These are phyloP conservation scores for Phenacoccus solenopsis DNA, from an alignment of 1,140 invertebrate genomes.

Conservation along the genomic window DNA sequence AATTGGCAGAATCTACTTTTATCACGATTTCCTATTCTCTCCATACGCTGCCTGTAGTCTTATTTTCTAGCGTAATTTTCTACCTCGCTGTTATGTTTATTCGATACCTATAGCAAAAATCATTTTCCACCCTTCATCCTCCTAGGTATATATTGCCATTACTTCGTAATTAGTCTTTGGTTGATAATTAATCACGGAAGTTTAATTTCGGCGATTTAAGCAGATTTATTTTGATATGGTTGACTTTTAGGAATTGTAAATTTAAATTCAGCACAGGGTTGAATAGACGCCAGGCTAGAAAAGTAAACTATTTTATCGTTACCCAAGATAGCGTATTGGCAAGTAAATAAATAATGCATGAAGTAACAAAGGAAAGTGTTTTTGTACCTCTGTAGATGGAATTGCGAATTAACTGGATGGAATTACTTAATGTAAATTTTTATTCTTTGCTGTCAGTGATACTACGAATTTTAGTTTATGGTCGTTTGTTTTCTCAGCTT, in stretches of 20 bases:
- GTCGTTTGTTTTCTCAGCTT: background rate
- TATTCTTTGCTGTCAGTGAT: slow-evolving; percentile 12
- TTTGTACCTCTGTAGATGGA: slow-evolving; percentile 14
- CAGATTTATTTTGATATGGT: slow-evolving; percentile 13
- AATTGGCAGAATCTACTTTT: slow-evolving; percentile 2
- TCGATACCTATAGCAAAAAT: background rate
- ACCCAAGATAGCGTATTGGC: background rate
- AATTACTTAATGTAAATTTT: slow-evolving; percentile 18
- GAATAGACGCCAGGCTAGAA: slow-evolving; percentile 9
- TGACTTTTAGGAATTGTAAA: slow-evolving; percentile 12
- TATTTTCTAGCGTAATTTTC: background rate
- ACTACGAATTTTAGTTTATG: slow-evolving; percentile 8
- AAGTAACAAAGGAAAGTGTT: slow-evolving; percentile 15
- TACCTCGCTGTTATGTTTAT: background rate
- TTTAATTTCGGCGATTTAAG: slow-evolving; percentile 4
- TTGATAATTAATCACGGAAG: background rate
- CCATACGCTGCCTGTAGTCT: background rate
- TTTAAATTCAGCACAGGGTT: slow-evolving; percentile 1
- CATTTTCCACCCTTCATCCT: background rate
- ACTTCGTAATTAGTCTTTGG: too few relatives aligned
- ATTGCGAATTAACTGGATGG: slow-evolving; percentile 11
- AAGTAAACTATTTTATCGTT: slow-evolving; percentile 16
- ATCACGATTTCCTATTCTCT: background rate
- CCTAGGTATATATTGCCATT: background rate
- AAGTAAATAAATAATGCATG: slow-evolving; percentile 13